These are phyloP conservation scores for Podarcis lilfordi DNA, from an alignment of 2,797 vertebrate species.

Conservation along the genomic window DNA sequence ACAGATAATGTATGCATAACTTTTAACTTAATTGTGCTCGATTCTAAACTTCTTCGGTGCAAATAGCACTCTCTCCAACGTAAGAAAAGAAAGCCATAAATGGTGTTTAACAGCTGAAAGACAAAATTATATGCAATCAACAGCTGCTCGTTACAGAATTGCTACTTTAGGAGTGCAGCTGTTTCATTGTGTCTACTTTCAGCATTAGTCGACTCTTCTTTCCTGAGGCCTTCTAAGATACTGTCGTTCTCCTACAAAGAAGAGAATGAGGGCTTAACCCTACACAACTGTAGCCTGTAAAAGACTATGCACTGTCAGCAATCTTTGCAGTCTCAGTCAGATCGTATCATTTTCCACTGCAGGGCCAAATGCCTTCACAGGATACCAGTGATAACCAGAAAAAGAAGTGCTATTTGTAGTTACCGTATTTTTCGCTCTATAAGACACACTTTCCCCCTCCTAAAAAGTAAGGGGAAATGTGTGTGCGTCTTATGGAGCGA, in stretches of 20 bases:
- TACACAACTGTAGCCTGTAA: neutral
- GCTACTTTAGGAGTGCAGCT: slow-evolving; percentile 25
- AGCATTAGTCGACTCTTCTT: neutral
- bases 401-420: neutral
- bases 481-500: no score
- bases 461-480: no score
- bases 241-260: slow-evolving; percentile 29
- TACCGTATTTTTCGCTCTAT: no score
- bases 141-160: slow-evolving; percentile 1
- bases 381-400: neutral
- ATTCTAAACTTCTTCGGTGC: neutral
- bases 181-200: slow-evolving; percentile 15
- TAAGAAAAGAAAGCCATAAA: slow-evolving; percentile 17
- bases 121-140: slow-evolving; percentile 23
- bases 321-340: neutral
- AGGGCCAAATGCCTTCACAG: neutral
- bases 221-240: neutral
- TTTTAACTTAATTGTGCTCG: slow-evolving; percentile 25
- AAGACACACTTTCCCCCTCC: no score
- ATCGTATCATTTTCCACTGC: slow-evolving; percentile 6
- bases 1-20: neutral
- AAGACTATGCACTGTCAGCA: slow-evolving; percentile 1
- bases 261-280: neutral
- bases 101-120: slow-evolving; percentile 22
- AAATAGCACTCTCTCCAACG: neutral